Base-by-base conservation (phyloP, 2,113 vertebrate species). In the Acanthisitta chloris region DNA sequence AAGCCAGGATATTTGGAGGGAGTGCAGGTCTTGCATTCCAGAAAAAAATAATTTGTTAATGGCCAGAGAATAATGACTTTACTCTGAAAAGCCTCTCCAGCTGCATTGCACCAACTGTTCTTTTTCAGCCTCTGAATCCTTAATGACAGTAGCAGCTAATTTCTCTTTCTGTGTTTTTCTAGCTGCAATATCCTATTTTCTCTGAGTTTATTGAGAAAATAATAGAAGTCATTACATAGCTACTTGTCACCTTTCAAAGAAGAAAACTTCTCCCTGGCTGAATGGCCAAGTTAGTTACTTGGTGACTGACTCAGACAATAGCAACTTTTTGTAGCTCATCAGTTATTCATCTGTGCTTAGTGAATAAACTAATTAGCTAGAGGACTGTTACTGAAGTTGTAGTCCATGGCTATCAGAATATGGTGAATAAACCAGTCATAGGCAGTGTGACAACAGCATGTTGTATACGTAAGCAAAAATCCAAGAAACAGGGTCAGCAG, bases 31-130 rank as follows among this genome's bases (percentile, higher is more conserved):
- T 92, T 92, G 95, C 91, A 88, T 96, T 97, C 96, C 96, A 97
- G 95, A 20, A 54, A 97, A 97, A 97, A 97, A 97, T 95, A 97
- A 97, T 98, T 97, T 79, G 84, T 97, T 98, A 97, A 97, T 95
- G 95, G 96, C 97, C 95, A 97, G 96, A 96, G 96, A 97, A 97
- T 98, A 97, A 97, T 96, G 95, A 93, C 94, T 95, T 97, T 93
- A 72, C 74, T 95, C 96, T 10, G 28, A 95, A 97, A 97, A 98
- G 94, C 97, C 95, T 88, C 94, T 94, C 96, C 97, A 97, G 96
- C 97, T 98, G 98, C 96, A 95, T 94, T 96, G 93, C 92, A 96
- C 97, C 98, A 98, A 97, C 97, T 97, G 97, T 96, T 98, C 97
- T 95, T 97, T 97, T 94, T 96, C 96, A 97, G 96, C 94, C 91